These are phyloP conservation scores for Campaea margaritaria DNA, from an alignment of 2,888 invertebrate species.

Conservation along the genomic window DNA sequence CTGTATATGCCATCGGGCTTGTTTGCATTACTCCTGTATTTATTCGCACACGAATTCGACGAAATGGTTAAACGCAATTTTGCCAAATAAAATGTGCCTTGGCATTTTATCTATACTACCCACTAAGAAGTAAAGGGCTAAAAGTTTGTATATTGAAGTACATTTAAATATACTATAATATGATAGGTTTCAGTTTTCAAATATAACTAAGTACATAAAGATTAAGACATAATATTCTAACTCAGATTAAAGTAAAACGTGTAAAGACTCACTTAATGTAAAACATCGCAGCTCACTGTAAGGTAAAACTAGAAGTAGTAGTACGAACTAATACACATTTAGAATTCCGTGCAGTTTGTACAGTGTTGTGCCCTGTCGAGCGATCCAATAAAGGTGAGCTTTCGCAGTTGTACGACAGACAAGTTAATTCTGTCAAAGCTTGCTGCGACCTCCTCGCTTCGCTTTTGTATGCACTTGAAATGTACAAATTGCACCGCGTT, in stretches of 20 bases:
- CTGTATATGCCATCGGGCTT: constrained; percentile 48
- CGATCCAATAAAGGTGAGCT: constrained; percentile 78
- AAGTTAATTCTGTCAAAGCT: constrained; percentile 85
- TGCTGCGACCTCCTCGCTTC: constrained; percentile 79
- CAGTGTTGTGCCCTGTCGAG: constrained; percentile 43
- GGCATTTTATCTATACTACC: not conserved
- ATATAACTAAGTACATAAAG: too few relatives aligned
- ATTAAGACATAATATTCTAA: too few relatives aligned
- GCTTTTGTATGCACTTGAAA: constrained; percentile 85
- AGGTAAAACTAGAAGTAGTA: constrained; percentile 10
- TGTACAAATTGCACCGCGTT: constrained; percentile 84
- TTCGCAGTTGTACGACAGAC: constrained; percentile 73
- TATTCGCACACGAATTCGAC: constrained; percentile 23
- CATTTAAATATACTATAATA: too few relatives aligned
- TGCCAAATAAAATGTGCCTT: too few relatives aligned
- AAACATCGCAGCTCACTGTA: too few relatives aligned
- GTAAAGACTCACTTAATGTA: too few relatives aligned
- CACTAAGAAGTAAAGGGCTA: too few relatives aligned
- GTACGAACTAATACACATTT: constrained; percentile 46
- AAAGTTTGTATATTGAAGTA: too few relatives aligned
- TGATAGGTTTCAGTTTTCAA: too few relatives aligned
- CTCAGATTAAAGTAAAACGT: too few relatives aligned
- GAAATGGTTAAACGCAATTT: not conserved
- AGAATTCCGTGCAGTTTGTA: constrained; percentile 51
- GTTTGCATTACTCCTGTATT: constrained; percentile 43